Base-by-base conservation (phyloP, 2,888 invertebrate genomes). In the Galeopsomyia nigrocyanea region DNA sequence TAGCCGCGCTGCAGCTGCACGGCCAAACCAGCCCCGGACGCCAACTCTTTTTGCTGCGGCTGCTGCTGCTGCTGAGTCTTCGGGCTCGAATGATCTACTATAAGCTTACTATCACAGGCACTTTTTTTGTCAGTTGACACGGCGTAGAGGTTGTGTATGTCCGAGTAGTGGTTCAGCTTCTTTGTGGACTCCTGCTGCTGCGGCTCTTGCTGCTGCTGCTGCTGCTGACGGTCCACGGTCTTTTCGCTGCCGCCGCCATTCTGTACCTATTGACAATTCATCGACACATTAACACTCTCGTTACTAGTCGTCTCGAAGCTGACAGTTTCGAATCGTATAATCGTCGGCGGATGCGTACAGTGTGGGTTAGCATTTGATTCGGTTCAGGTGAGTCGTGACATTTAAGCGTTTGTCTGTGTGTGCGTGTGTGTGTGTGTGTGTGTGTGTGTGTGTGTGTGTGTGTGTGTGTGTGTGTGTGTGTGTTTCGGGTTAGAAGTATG, bases 101-200 rank as follows among this genome's bases (percentile, higher is more conserved):
- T 86, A 85, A 86, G 85, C 83, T 87, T 87, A 86, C 86, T 87
- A 87, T 87, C 87, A 87, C 87, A 87, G 87, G 87, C 87, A 87
- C 87, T 87, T 87, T 86, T 87, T 87, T 86, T 86, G 80, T 86
- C 86, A 84, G 84, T 86, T 84, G 86, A 83, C 80, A 83, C 85
- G 83, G 85, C 81, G 82, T 86, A 85, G 80, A 85, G 81, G 78
- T 83, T 84, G 79, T 84, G 84, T 82, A 84, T 79, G 77, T 86
- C 85, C 81, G 85, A 81, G 82, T 84, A 86, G 80, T 86, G 83
- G 78, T 86, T 86, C 77, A 82, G 79, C 78, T 79, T 83, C 81
- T 65, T 80, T 78, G 53, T 71, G 47, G 68, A 67, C 21, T 72
- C 65, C 61, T 22, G 26, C 26, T 22, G n/a, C 57, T 22, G 57